A percentile compares a stretch with the other conserved stretches of the same genome.
phyloP scores from a whole-genome alignment of 2,797 vertebrate species.

The Xenops minutus region DNA sequence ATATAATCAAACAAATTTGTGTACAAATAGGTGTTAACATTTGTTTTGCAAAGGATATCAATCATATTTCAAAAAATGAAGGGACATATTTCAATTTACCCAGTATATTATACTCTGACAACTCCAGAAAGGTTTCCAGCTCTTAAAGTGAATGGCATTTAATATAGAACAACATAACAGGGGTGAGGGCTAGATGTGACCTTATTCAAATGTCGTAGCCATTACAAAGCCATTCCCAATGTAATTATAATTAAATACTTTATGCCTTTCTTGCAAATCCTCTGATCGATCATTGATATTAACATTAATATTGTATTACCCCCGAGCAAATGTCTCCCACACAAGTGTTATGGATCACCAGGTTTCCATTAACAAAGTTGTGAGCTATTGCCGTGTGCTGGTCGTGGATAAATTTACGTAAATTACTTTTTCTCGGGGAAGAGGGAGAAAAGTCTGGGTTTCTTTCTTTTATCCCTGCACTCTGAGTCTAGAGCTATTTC shows the following conservation, averaged over 20 bases:
- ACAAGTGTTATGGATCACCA: slow-evolving; percentile 92
- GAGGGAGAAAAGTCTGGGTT: neutral
- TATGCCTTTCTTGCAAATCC: slow-evolving; percentile 95
- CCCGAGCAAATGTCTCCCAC: slow-evolving; percentile 87
- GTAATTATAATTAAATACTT: slow-evolving; percentile 97
- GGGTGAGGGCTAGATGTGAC: slow-evolving; percentile 92
- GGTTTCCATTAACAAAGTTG: slow-evolving; percentile 96
- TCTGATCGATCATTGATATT: slow-evolving; percentile 94
- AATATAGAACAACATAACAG: slow-evolving; percentile 93
- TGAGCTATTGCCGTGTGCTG: slow-evolving; percentile 78
- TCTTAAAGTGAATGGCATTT: slow-evolving; percentile 98
- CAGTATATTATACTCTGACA: slow-evolving; percentile 84
- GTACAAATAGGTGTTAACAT: slow-evolving; percentile 77
- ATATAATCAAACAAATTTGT: slow-evolving; percentile 75
- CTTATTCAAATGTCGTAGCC: slow-evolving; percentile 95
- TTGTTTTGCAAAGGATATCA: slow-evolving; percentile 90
- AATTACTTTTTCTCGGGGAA: slow-evolving; percentile 83
- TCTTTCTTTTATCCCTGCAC: neutral
- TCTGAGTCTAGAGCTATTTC: neutral
- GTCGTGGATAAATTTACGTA: slow-evolving; percentile 83
- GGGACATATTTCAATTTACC: slow-evolving; percentile 96
- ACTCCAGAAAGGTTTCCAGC: slow-evolving; percentile 85
- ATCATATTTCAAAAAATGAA: slow-evolving; percentile 86
- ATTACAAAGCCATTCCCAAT: slow-evolving; percentile 77
- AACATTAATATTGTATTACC: slow-evolving; percentile 89